These are phyloP conservation scores for Eubucco bourcierii DNA, from an alignment of 2,113 vertebrate genomes.

Conservation along the genomic window DNA sequence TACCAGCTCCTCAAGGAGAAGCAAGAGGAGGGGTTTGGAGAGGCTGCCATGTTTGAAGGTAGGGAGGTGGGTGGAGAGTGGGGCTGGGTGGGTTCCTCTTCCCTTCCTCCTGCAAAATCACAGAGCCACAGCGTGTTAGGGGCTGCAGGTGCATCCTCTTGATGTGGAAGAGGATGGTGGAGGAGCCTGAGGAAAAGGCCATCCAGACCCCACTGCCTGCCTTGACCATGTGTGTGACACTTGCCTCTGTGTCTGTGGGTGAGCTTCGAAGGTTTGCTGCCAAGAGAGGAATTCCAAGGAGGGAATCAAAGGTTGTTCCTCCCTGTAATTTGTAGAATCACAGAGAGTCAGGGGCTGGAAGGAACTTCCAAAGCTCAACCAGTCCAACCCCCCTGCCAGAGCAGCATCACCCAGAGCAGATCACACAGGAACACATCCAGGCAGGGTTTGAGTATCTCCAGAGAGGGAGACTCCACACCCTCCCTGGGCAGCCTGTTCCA, in stretches of 20 bases:
- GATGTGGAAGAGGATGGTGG: conserved; percentile 94
- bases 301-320: neutral
- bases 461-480: too few species aligned
- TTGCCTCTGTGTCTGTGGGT: conserved; percentile 81
- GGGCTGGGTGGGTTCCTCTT: rapidly evolving
- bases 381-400: too few species aligned
- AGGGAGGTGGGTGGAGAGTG: rapidly evolving
- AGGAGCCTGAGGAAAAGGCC: conserved; percentile 90
- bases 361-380: too few species aligned
- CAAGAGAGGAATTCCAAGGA: neutral
- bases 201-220: conserved; percentile 94
- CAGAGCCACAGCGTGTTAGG: too few species aligned
- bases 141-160: conserved; percentile 90
- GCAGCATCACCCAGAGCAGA: too few species aligned
- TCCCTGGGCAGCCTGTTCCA: too few species aligned
- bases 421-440: too few species aligned
- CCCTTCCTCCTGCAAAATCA: neutral
- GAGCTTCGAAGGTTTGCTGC: conserved; percentile 87
- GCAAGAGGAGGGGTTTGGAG: conserved; percentile 78
- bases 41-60: conserved; percentile 81
- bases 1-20: conserved; percentile 81
- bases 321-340: neutral
- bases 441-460: too few species aligned
- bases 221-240: conserved; percentile 87
- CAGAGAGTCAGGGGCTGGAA: too few species aligned